These are phyloP conservation scores for Argyra leucocephala DNA, from an alignment of 2,888 invertebrate species.

Conservation along the genomic window DNA sequence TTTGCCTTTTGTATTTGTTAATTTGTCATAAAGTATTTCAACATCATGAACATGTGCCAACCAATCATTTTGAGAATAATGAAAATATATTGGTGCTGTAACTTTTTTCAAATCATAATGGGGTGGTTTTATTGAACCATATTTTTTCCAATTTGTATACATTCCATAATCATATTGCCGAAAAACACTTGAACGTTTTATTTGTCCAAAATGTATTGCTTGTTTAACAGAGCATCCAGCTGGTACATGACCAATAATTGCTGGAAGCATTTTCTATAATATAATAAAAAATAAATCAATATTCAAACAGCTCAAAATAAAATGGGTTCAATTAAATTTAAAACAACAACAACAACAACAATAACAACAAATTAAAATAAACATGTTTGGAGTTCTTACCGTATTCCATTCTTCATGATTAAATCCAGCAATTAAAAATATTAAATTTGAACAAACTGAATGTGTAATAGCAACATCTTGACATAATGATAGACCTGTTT, in stretches of 20 bases:
- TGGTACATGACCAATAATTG: conserved; percentile 53
- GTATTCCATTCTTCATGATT: conserved; percentile 50
- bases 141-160: conserved; percentile 42
- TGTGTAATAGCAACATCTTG: conserved; percentile 46
- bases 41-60: conserved; percentile 44
- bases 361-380: too few relatives aligned
- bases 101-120: conserved; percentile 44
- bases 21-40: conserved; percentile 23
- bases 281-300: background rate
- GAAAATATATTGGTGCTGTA: conserved; percentile 45
- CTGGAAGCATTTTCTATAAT: conserved; percentile 49
- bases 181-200: conserved; percentile 33
- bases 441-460: conserved; percentile 49
- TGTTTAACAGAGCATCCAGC: conserved; percentile 48
- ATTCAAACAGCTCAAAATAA: conserved; percentile 7
- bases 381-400: too few relatives aligned
- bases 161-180: conserved; percentile 47
- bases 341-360: too few relatives aligned
- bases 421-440: conserved; percentile 54
- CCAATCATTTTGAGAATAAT: conserved; percentile 50
- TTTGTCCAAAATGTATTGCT: conserved; percentile 48
- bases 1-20: conserved; percentile 41
- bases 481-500: conserved; percentile 44
- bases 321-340: conserved; percentile 14
- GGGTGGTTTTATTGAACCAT: conserved; percentile 46